These are phyloP conservation scores for Agrenia bidenticulata DNA, from an alignment of 2,888 invertebrate genomes.

Conservation along the genomic window DNA sequence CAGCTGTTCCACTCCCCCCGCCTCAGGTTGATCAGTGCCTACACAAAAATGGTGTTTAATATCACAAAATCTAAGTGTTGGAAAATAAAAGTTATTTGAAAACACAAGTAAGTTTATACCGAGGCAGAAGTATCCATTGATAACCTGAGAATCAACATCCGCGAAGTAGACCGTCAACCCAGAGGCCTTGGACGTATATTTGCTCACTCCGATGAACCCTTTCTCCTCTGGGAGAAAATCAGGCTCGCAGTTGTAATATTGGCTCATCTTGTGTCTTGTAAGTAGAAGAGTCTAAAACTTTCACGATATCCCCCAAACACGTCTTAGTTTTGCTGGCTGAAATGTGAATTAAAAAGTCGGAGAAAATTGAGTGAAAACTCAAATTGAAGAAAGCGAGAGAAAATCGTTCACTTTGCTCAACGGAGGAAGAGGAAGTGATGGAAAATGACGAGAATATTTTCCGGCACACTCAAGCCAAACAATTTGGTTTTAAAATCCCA, in stretches of 20 bases:
- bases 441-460: too few relatives aligned
- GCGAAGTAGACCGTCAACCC: slow-evolving; percentile 81
- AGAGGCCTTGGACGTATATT: slow-evolving; percentile 75
- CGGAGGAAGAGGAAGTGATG: too few relatives aligned
- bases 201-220: slow-evolving; percentile 72
- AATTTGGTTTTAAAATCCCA: too few relatives aligned
- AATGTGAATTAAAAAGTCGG: too few relatives aligned
- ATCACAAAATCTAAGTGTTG: background rate
- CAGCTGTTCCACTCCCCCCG: slow-evolving; percentile 45
- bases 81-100: too few relatives aligned
- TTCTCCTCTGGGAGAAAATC: slow-evolving; percentile 12
- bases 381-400: too few relatives aligned
- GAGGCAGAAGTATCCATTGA: slow-evolving; percentile 81
- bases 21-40: slow-evolving; percentile 51
- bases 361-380: too few relatives aligned
- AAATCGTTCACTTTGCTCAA: too few relatives aligned
- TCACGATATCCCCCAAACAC: too few relatives aligned
- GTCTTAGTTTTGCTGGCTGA: too few relatives aligned
- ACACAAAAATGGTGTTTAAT: background rate
- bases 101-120: slow-evolving; percentile 64
- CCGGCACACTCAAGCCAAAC: too few relatives aligned
- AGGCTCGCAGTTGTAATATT: background rate
- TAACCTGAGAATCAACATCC: slow-evolving; percentile 83
- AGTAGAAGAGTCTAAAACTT: too few relatives aligned
- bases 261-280: slow-evolving; percentile 1